These are phyloP conservation scores for Wasmannia auropunctata DNA, from an alignment of 1,140 invertebrate species.

Conservation along the genomic window DNA sequence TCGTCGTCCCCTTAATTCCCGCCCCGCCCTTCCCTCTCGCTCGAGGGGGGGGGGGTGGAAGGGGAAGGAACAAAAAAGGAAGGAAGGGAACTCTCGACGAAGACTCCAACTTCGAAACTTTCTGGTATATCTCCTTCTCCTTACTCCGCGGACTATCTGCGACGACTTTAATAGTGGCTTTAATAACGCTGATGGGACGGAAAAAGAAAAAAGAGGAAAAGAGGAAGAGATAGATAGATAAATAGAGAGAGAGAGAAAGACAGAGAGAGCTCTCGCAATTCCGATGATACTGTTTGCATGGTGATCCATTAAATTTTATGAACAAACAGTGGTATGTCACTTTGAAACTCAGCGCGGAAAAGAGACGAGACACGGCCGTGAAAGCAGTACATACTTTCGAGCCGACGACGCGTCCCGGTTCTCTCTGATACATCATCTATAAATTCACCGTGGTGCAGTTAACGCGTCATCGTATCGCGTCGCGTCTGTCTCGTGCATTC, in stretches of 20 bases:
- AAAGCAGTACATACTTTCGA: neutral
- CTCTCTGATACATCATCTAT: constrained; percentile 44
- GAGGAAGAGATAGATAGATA: too few species aligned
- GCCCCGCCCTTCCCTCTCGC: neutral
- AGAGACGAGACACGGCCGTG: neutral
- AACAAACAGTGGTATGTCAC: constrained; percentile 30
- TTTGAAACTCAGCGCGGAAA: neutral
- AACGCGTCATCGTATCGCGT: constrained; percentile 11
- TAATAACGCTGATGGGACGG: constrained; percentile 58
- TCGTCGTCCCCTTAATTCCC: neutral
- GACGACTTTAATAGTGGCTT: constrained; percentile 45
- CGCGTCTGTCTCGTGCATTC: constrained; percentile 11
- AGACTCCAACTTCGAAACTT: constrained; percentile 28
- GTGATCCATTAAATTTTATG: constrained; percentile 57
- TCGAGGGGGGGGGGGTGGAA: neutral
- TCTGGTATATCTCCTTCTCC: constrained; percentile 48
- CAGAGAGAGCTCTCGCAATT: constrained; percentile 4
- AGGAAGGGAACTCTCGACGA: constrained; percentile 32
- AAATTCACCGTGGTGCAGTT: constrained; percentile 31
- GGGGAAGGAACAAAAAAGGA: too few species aligned
- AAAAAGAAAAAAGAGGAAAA: neutral
- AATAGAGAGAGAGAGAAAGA: neutral
- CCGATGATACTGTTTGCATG: constrained; percentile 25
- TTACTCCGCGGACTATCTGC: neutral
- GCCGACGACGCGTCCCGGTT: neutral